phyloP scores from a whole-genome alignment of 2,888 invertebrate genomes.

The Escarpia spicata region DNA sequence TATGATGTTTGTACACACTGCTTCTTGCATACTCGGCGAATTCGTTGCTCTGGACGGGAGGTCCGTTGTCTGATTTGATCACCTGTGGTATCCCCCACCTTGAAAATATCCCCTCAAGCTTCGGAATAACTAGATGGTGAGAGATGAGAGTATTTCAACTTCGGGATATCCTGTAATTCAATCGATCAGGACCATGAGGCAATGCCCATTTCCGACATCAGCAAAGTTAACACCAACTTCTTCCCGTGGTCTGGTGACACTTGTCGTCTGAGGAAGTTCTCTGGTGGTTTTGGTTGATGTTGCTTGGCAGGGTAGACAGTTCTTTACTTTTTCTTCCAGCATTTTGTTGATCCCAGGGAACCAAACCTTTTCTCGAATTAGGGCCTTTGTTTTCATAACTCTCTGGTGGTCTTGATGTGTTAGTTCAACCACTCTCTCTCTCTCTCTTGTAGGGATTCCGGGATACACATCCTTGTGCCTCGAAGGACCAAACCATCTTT shows the following conservation, averaged over 20 bases:
- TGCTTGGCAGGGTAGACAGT: conserved; percentile 36
- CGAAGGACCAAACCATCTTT: conserved; percentile 34
- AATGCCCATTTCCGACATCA: conserved; percentile 7
- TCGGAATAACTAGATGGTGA: neutral
- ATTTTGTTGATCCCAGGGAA: conserved; percentile 43
- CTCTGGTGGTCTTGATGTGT: conserved; percentile 47
- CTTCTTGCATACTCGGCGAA: neutral
- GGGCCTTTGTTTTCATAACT: conserved; percentile 43
- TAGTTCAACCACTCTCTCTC: conserved; percentile 33
- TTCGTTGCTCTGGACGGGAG: conserved; percentile 5
- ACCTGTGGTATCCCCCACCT: neutral
- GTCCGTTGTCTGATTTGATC: neutral
- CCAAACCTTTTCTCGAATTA: conserved; percentile 46
- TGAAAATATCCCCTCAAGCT: neutral
- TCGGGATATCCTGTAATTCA: neutral
- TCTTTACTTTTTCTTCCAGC: conserved; percentile 33
- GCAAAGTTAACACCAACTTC: neutral
- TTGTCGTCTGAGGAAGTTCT: neutral
- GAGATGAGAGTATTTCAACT: neutral
- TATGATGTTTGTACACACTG: neutral
- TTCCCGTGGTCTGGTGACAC: neutral
- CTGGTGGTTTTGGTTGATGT: neutral
- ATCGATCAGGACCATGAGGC: conserved; percentile 14
- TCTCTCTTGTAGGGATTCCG: conserved; percentile 36
- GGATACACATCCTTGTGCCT: conserved; percentile 38